A percentile compares a stretch with the other conserved stretches of the same genome.
phyloP scores from a whole-genome alignment of 2,113 vertebrate genomes.

The Cavia aperea region DNA sequence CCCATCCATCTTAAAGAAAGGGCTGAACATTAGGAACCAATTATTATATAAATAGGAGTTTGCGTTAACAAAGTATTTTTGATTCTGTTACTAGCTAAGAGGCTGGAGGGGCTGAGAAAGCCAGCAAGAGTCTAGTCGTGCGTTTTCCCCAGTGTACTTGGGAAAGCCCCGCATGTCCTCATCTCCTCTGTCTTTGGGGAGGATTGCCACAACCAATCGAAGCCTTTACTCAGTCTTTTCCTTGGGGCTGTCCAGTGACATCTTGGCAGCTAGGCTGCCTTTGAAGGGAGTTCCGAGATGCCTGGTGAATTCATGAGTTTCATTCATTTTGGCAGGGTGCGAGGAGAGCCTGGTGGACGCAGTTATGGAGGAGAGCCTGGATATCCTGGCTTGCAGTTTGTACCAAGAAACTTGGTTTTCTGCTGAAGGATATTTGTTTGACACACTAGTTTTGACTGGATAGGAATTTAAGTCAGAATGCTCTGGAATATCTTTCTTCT shows the following conservation, averaged over 20 bases:
- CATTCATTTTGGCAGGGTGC: constrained; percentile 66
- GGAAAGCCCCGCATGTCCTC: neutral
- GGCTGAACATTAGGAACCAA: neutral
- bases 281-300: neutral
- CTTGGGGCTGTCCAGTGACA: neutral
- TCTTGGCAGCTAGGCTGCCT: neutral
- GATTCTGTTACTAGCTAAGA: neutral
- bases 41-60: neutral
- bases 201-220: neutral
- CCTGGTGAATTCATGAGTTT: neutral
- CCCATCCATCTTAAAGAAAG: neutral
- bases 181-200: neutral
- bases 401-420: constrained; percentile 17
- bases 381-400: constrained; percentile 70
- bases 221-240: neutral
- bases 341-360: constrained; percentile 61
- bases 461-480: constrained; percentile 30
- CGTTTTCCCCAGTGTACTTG: neutral
- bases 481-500: neutral
- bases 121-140: neutral
- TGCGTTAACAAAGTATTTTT: neutral
- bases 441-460: neutral
- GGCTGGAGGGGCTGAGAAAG: neutral
- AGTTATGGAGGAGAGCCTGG: constrained; percentile 70
- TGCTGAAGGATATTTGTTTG: constrained; percentile 17